Conservation (phyloP, 2,113 vertebrate species). For the Stercorarius parasiticus region DNA sequence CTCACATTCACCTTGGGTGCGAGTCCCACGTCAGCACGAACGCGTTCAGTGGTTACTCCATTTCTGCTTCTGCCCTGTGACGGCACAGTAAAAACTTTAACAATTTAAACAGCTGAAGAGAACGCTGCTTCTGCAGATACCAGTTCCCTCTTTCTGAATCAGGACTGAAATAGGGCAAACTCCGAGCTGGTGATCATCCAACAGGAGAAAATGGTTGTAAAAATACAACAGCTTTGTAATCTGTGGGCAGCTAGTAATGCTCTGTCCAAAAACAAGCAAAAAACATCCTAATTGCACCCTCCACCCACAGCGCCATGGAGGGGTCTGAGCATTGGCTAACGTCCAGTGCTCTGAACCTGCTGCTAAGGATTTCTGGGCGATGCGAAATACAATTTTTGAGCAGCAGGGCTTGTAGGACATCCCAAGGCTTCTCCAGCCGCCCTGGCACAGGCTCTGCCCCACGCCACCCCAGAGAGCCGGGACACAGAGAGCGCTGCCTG, state of each 20-base stretch:
- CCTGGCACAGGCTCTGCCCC: neutral
- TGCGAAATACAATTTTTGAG: fast-evolving
- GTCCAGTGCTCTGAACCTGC: neutral
- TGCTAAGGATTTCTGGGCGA: neutral
- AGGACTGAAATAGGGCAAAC: neutral
- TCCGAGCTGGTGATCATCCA: neutral
- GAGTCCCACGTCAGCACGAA: neutral
- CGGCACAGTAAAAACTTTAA: neutral
- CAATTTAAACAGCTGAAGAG: neutral
- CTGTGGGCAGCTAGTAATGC: neutral
- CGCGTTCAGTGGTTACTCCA: neutral
- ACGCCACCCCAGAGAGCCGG: neutral
- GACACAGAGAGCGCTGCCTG: neutral
- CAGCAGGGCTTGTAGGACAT: neutral
- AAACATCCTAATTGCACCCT: neutral
- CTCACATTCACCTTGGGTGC: neutral
- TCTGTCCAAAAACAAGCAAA: neutral
- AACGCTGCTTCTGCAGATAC: neutral
- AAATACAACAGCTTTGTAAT: neutral
- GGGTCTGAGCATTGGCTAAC: fast-evolving
- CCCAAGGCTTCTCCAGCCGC: neutral
- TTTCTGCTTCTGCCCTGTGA: neutral
- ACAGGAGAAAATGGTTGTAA: fast-evolving
- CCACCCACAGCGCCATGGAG: neutral
- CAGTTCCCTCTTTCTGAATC: neutral